Base-by-base conservation (phyloP, 1,140 invertebrate genomes). In the Phenacoccus solenopsis region DNA sequence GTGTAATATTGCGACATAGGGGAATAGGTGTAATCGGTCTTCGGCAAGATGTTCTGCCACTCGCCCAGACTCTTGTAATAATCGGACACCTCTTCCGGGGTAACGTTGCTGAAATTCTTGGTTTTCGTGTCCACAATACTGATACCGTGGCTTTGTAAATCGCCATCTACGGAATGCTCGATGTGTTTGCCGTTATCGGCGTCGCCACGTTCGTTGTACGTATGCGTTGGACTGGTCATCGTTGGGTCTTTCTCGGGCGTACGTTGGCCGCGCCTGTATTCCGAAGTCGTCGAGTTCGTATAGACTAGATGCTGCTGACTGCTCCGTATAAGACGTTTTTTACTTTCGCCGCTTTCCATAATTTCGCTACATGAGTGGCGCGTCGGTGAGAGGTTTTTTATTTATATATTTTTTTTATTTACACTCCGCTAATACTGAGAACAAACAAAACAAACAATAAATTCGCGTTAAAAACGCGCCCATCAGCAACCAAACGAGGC, bases 11-110 rank as follows among this genome's bases (percentile, higher is more conserved):
- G 70, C 0, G 75, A 75, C 13, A 30, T 35, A 0, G 73, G 73
- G n/a, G 69, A 71, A 69, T 76, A 76, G 1, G 70, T 72, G 68
- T 75, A 74, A 67, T 76, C 75, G 10, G 75, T 76, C 59, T 76
- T 76, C 12, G 75, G 74, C 49, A 76, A 72, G 24, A 72, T 30
- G 72, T 71, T 57, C 59, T 71, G 71, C 71, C 71, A 71, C 61
- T 68, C 71, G 28, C 69, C 71, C 20, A 71, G 25, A 22, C 21
- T 69, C 13, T 56, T 67, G 10, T 71, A 71, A 27, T 64, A 71
- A 22, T 71, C 12, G 30, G 67, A 49, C 21, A 71, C 69, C 61
- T 71, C 68, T 69, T 71, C 57, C 9, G 71, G 71, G 2, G 59
- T 25, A 24, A 64, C 59, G 9, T 64, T 64, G 21, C 25, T 27